Evolutionary conservation across 2,113 vertebrate species (phyloP).

Genomic region (Redunca redunca): DNA sequence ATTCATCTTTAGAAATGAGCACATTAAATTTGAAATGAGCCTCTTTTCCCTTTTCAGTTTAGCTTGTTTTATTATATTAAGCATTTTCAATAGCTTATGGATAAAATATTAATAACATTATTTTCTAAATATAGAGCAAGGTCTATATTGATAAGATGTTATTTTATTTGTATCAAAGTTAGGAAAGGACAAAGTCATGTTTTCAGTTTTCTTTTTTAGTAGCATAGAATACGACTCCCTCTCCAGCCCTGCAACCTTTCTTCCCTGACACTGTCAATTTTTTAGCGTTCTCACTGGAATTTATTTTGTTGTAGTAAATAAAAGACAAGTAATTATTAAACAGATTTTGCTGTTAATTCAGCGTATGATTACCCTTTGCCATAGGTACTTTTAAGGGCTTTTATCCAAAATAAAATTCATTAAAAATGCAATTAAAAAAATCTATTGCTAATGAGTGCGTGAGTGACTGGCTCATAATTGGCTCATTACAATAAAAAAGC

Average conservation of each 20-base stretch:
- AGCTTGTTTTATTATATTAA: background rate
- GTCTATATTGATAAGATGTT: background rate
- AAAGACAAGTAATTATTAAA: constrained; percentile 72
- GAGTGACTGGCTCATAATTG: constrained; percentile 76
- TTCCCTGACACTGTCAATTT: constrained; percentile 64
- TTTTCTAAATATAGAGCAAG: constrained; percentile 28
- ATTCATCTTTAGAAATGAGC: background rate
- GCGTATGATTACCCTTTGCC: constrained; percentile 72
- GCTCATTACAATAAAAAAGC: constrained; percentile 75
- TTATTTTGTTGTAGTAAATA: constrained; percentile 75
- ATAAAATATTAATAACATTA: constrained; percentile 28
- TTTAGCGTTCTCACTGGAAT: constrained; percentile 54
- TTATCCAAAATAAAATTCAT: constrained; percentile 74
- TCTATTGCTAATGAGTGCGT: constrained; percentile 76
- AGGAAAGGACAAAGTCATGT: background rate
- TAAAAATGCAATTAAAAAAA: constrained; percentile 77
- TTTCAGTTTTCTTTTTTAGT: constrained; percentile 40
- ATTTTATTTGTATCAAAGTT: constrained; percentile 35
- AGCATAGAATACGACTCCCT: background rate
- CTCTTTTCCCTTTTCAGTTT: background rate
- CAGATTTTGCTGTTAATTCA: constrained; percentile 71
- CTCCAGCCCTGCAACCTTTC: background rate
- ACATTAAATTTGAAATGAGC: constrained; percentile 3
- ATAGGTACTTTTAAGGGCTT: constrained; percentile 74
- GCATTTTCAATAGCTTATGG: background rate